phyloP scores from a whole-genome alignment of 2,888 invertebrate species.

The Acleris holmiana region DNA sequence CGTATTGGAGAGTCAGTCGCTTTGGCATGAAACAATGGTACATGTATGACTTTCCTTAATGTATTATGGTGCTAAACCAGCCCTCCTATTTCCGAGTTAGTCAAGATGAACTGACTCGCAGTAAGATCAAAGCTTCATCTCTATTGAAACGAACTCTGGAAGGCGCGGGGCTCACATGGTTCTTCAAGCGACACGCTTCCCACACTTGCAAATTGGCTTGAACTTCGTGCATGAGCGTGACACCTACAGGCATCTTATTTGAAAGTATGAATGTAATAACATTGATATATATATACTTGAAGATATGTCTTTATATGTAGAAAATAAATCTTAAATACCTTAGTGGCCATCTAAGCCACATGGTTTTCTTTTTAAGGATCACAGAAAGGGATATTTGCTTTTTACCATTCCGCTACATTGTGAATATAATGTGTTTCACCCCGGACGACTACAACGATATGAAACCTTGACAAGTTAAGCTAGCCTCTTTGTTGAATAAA shows the following conservation, averaged over 20 bases:
- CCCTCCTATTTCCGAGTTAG: too few species aligned
- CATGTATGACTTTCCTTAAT: slow-evolving; percentile 7
- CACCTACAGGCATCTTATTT: not conserved
- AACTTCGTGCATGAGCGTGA: too few species aligned
- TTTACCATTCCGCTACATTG: slow-evolving; percentile 10
- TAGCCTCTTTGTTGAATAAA: not conserved
- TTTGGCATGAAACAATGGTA: slow-evolving; percentile 41
- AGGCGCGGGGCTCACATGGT: not conserved
- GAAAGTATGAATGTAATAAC: slow-evolving; percentile 5
- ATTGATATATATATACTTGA: slow-evolving; percentile 5
- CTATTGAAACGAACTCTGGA: not conserved
- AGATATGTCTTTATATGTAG: slow-evolving; percentile 7
- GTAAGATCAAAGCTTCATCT: too few species aligned
- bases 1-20: slow-evolving; percentile 45
- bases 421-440: slow-evolving; percentile 40
- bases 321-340: slow-evolving; percentile 2
- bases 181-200: too few species aligned
- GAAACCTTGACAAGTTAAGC: slow-evolving; percentile 1
- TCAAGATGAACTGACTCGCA: too few species aligned
- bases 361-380: slow-evolving; percentile 33
- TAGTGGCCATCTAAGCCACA: not conserved
- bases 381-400: slow-evolving; percentile 39
- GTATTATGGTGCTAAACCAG: too few species aligned
- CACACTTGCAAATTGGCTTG: not conserved
- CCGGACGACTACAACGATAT: slow-evolving; percentile 15